Evolutionary conservation across 2,797 vertebrate genomes (phyloP), one percentile per base, ranked within the genome.

Genomic region (Cyprinodon diabolis): DNA sequence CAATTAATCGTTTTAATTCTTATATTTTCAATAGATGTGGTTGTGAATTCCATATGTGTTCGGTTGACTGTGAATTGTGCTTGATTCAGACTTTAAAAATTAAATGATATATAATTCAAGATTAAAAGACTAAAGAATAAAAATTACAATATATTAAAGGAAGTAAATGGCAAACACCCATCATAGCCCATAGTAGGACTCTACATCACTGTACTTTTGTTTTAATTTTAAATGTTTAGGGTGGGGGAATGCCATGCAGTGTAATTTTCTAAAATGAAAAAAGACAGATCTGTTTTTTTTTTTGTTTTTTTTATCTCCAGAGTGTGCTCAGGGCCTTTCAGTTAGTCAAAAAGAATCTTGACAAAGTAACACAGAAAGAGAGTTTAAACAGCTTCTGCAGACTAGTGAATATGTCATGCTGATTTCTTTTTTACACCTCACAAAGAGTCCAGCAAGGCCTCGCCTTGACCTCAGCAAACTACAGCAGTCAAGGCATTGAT

Each of bases 391-490:
- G 67, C 51, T 62, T 60, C 63, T 52, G 62, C 43, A 52, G 71
- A 86, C 8, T 57, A 87, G 69, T 80, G 79, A 86, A 80, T 85
- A 75, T 47, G 80, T 80, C 70, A 77, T 79, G 66, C n/a, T 62
- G 68, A 75, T 85, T 82, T 65, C 21, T 65, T 84, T 81, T 90
- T 77, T 81, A 71, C 79, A 51, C 69, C 76, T 74, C 70, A 79
- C 78, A 90, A 84, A 84, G 80, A 85, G 71, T 69, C 57, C 49
- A 71, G 13, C 30, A 75, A 86, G 65, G 75, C 75, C 77, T 86
- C 72, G 76, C 91, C 85, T 93, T 93, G 91, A 93, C 90, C 90
- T 84, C 74, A 76, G 83, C 82, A 84, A 75, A 82, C 78, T 75
- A 87, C 76, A 82, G 87, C 72, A 81, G 74, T 84, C 82, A 87